Evolutionary conservation across 2,888 invertebrate genomes (phyloP), one percentile per base, ranked within the genome.

Genomic region (Xestia xanthographa): DNA sequence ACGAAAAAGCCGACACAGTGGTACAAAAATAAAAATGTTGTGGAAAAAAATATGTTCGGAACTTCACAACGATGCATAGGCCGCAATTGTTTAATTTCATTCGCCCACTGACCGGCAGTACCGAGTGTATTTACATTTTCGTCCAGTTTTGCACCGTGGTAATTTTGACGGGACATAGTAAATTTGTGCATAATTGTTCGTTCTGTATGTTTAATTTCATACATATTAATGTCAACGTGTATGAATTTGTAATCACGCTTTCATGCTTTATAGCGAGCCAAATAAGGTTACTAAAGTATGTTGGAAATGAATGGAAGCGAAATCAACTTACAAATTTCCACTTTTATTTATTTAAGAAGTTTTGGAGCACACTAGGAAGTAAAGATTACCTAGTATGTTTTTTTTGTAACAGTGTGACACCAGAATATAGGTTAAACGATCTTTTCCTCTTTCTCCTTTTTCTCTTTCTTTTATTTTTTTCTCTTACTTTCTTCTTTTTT

Each of bases 81-180:
- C 80, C 84, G 53, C 78, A 88, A 86, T 87, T 73, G 86, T 82
- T 84, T 77, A 89, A 90, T 89, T 86, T 81, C 82, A 87, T 86
- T 74, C 50, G 53, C 48, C 48, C 58, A 9, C 41, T 38, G 53
- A 60, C 50, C 12, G n/a, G 3, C 22, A 65, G 38, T 5, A n/a
- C 34, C 6, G 72, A 76, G n/a, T 67, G 50, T 66, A 75, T 87
- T 83, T 76, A 76, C 38, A 70, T 80, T 83, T 75, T 66, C 62
- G 60, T 66, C 26, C n/a, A 43, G 14, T 82, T 85, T 34, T 65
- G 58, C 56, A 78, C 65, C 14, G 72, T 62, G 82, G 45, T 70
- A 6, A 73, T 69, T 80, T 62, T 84, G 67, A 69, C 34, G 26
- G 22, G 48, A 41, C 66, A 58, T 65, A 80, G 63, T 70, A 73